These are phyloP conservation scores for Patella caerulea DNA, from an alignment of 2,888 invertebrate genomes.

Conservation along the genomic window DNA sequence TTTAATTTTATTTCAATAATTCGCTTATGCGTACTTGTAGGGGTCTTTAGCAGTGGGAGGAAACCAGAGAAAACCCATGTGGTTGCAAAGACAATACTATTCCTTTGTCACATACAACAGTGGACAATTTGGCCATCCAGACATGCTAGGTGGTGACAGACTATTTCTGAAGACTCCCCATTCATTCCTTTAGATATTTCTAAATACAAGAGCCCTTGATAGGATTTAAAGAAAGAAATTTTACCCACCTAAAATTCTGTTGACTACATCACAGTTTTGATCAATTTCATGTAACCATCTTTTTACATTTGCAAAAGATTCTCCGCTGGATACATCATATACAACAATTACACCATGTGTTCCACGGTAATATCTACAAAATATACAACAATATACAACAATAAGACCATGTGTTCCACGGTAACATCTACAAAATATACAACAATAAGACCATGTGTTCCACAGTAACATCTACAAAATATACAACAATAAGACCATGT, in stretches of 20 bases:
- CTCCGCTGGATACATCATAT: conserved; percentile 98
- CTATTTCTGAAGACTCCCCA: too few species aligned
- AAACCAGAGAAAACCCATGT: too few species aligned
- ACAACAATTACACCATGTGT: conserved; percentile 99
- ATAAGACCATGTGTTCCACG: conserved; percentile 99
- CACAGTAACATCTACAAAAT: conserved; percentile 86
- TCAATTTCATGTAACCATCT: conserved; percentile 99
- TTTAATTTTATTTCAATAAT: too few species aligned
- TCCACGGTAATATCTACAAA: conserved; percentile 89
- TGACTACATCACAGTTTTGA: conserved; percentile 99
- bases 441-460: conserved; percentile 99
- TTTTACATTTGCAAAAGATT: conserved; percentile 99
- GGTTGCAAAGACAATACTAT: too few species aligned
- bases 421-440: conserved; percentile 90
- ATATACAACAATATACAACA: conserved; percentile 81
- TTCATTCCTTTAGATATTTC: too few species aligned
- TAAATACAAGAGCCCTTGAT: too few species aligned
- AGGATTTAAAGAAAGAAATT: neutral
- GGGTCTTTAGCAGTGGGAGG: too few species aligned
- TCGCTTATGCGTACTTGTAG: too few species aligned
- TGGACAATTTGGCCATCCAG: neutral
- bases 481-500: neutral
- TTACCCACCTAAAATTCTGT: conserved; percentile 90
- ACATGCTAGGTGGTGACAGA: too few species aligned
- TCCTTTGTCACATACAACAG: neutral